Percentiles rank a stretch among this genome's conserved stretches.
Evolutionary conservation across 2,888 invertebrate species (phyloP).

Genomic region (Mimas tiliae): DNA sequence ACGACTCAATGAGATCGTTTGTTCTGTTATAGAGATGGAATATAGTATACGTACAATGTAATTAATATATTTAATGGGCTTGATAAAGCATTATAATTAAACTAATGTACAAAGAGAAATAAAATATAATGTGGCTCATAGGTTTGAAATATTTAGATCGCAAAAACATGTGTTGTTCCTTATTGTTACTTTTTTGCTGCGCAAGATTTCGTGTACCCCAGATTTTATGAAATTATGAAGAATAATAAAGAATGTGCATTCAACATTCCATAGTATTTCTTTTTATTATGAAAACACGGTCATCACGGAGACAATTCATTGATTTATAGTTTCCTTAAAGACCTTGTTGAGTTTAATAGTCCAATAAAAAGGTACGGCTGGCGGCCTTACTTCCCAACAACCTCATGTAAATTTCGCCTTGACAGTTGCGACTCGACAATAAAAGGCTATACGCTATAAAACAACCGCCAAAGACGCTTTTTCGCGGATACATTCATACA

Average conservation of each 20-base stretch:
- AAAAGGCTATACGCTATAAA: constrained; percentile 46
- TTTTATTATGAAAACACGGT: constrained; percentile 50
- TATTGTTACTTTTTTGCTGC: background rate
- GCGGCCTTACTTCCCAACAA: constrained; percentile 25
- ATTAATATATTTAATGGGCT: background rate
- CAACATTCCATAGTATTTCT: constrained; percentile 46
- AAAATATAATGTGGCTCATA: too few species aligned
- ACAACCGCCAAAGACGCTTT: constrained; percentile 37
- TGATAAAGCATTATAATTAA: background rate
- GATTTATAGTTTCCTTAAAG: constrained; percentile 55
- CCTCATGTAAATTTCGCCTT: constrained; percentile 43
- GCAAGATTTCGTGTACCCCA: background rate
- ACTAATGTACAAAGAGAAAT: too few species aligned
- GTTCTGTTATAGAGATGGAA: constrained; percentile 7
- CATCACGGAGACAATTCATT: constrained; percentile 54
- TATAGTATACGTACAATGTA: background rate
- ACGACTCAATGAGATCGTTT: constrained; percentile 15
- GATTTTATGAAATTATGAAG: background rate
- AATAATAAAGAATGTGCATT: constrained; percentile 31
- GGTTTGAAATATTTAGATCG: too few species aligned
- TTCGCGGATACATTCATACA: constrained; percentile 20
- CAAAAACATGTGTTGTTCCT: background rate
- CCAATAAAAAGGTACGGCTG: constrained; percentile 52
- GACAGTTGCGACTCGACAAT: constrained; percentile 43
- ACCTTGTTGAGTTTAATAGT: constrained; percentile 56